Conservation (phyloP, 2,888 invertebrate genomes). For the Hypselothyrea guttata region DNA sequence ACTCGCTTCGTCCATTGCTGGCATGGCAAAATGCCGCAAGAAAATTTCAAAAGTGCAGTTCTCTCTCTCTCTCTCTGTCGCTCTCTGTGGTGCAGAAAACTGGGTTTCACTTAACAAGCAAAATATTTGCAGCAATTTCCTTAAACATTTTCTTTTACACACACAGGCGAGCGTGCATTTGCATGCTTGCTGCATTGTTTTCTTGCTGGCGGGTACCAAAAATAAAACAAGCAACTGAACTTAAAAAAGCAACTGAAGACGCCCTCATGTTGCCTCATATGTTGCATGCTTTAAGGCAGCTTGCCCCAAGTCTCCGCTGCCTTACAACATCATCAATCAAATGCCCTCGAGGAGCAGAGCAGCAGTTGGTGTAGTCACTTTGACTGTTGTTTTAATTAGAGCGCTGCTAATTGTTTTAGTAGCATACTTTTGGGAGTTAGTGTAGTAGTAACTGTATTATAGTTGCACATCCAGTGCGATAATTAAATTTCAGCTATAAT, state of each 20-base stretch:
- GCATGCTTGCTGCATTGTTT: conserved; percentile 48
- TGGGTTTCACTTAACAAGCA: conserved; percentile 78
- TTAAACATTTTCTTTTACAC: conserved; percentile 72
- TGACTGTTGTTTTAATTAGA: conserved; percentile 72
- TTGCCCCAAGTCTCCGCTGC: conserved; percentile 16
- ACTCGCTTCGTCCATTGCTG: conserved; percentile 17
- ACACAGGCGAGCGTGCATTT: conserved; percentile 47
- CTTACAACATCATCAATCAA: conserved; percentile 69
- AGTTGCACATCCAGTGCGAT: conserved; percentile 62
- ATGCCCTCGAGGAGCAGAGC: conserved; percentile 30
- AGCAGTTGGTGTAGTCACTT: conserved; percentile 25
- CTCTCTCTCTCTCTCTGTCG: conserved; percentile 38
- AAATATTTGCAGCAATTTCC: conserved; percentile 78
- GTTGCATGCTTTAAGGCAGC: conserved; percentile 65
- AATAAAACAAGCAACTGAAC: conserved; percentile 30
- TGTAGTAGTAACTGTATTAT: conserved; percentile 59
- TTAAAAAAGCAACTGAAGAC: conserved; percentile 29
- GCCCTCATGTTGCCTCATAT: conserved; percentile 38
- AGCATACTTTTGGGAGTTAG: conserved; percentile 64
- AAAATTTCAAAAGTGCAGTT: conserved; percentile 59
- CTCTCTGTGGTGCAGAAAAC: conserved; percentile 61
- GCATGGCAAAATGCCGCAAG: conserved; percentile 64
- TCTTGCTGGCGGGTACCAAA: conserved; percentile 44
- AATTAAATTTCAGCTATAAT: conserved; percentile 69
- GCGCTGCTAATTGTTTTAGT: conserved; percentile 74